These are phyloP conservation scores for Chloroceryle amazona DNA, from an alignment of 2,797 vertebrate species.

Conservation along the genomic window DNA sequence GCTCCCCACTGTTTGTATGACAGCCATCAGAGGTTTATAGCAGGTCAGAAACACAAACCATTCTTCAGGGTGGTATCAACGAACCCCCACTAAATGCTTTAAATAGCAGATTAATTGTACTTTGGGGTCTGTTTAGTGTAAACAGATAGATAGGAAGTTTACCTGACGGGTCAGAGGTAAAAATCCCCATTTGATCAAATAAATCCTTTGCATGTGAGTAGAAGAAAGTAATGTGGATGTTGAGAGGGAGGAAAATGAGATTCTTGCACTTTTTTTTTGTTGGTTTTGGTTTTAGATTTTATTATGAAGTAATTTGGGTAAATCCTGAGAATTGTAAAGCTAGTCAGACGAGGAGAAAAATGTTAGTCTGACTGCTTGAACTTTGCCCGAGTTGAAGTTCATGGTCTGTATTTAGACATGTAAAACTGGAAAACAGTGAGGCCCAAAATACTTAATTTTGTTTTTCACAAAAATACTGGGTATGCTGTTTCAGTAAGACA, in stretches of 20 bases:
- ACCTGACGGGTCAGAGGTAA: neutral
- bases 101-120: neutral
- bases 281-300: neutral
- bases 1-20: neutral
- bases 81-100: neutral
- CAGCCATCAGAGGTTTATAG: neutral
- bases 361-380: neutral
- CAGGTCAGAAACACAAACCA: neutral
- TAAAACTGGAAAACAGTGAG: neutral
- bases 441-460: neutral
- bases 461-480: neutral
- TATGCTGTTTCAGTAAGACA: neutral
- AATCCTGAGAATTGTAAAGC: neutral
- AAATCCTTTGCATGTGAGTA: neutral
- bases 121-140: neutral
- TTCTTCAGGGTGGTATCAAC: neutral
- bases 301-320: neutral
- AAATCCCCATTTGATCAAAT: neutral
- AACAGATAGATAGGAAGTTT: neutral
- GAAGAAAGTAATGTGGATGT: neutral
- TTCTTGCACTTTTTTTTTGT: neutral
- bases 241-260: neutral
- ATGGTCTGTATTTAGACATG: neutral
- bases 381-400: constrained; percentile 8
- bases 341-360: neutral